Evolutionary conservation across 2,888 invertebrate species (phyloP), one percentile per base, ranked within the genome.

Genomic region (Chorisops tibialis): DNA sequence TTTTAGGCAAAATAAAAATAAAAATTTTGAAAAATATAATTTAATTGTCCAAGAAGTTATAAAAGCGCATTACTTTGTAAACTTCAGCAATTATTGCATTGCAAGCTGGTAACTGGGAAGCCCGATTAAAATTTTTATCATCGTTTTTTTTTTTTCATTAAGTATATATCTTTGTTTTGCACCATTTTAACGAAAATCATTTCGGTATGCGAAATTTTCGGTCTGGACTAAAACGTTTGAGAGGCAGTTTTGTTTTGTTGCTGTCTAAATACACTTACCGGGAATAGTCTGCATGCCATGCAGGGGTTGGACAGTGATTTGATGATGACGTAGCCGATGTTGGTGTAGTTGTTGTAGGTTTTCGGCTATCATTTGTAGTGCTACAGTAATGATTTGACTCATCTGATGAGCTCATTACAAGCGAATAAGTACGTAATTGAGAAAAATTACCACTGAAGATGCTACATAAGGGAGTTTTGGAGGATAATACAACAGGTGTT

Each of bases 241-340:
- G 19, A n/a, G 21, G 19, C 19, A 12, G 1, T 47, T n/a, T 47
- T 12, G n/a, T 47, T 47, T 47, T 18, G 14, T 47, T 19, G 16
- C 47, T 47, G 19, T 4, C 19, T 19, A 12, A 22, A 37, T 35
- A 62, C 58, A 78, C 85, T 85, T 84, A 85, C 85, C 85, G 82
- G 74, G 81, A 79, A 76, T 82, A 84, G 79, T 85, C 84, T 74
- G 81, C 81, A 75, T 83, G 84, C 85, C 85, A 85, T 76, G 83
- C 82, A 73, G 83, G 77, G 68, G 78, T 77, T 67, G 73, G 67
- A 63, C 68, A 68, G 63, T 65, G 67, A 66, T 63, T 68, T 63
- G 71, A 68, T 41, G 71, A 68, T 61, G 72, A 71, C 48, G 70
- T 71, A 21, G 82, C 81, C 70, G 81, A 74, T 48, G 72, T 63